phyloP scores from a whole-genome alignment of 2,113 vertebrate genomes.

The Spilogale gracilis region DNA sequence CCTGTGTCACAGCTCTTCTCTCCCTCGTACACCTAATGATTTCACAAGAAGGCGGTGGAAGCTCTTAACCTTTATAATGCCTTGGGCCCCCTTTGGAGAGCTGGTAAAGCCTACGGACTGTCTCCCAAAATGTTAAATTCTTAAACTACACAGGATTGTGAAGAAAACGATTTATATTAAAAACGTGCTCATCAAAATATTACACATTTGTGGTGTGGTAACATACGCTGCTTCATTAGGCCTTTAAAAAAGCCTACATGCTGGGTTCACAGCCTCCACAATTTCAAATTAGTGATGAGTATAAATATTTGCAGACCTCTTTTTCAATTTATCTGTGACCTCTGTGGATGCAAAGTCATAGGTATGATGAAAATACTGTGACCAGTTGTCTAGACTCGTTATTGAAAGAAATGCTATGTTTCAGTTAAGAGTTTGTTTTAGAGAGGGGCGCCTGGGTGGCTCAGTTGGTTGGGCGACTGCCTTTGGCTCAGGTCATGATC shows the following conservation, averaged over 20 bases:
- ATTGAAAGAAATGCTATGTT: background rate
- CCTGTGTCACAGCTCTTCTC: background rate
- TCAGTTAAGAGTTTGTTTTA: background rate
- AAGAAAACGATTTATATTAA: slow-evolving; percentile 47
- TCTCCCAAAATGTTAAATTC: slow-evolving; percentile 40
- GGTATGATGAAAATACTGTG: background rate
- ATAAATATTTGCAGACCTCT: slow-evolving; percentile 17
- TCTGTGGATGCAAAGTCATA: background rate
- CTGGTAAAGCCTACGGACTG: background rate
- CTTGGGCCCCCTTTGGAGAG: background rate
- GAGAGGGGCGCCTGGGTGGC: no score
- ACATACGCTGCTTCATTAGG: background rate
- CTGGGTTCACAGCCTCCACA: background rate
- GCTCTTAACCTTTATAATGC: background rate
- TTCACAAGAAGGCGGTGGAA: background rate
- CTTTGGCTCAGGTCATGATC: no score
- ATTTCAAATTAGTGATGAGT: background rate
- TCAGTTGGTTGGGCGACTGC: no score
- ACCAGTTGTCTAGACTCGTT: background rate
- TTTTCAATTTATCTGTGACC: background rate
- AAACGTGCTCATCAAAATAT: slow-evolving; percentile 36
- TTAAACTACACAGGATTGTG: slow-evolving; percentile 22
- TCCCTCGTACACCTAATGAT: background rate
- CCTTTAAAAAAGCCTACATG: slow-evolving; percentile 2
- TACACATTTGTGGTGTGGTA: background rate